Base-by-base conservation (phyloP, 2,888 invertebrate species). In the Cataglyphis cursor region DNA sequence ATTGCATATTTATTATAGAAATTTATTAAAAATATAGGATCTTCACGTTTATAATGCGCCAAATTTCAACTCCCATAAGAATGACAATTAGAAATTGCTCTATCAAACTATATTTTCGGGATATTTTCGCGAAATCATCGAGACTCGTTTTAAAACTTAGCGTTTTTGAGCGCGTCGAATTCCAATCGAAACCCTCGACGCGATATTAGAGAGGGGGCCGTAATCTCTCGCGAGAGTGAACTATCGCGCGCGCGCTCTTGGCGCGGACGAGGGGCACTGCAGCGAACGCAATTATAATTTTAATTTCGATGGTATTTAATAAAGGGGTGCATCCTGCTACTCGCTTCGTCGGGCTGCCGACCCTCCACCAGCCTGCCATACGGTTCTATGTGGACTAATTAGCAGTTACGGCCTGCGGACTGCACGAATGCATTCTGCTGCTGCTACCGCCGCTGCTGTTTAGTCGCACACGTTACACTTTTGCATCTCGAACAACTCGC, bases 301-400 rank as follows among this genome's bases (percentile, higher is more conserved):
- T 95, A 94, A 94, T 95, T 94, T 94, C 94, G 92, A 93, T 94
- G 94, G 94, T 94, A 95, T 94, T 94, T 94, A 94, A 94, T 94
- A 95, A 94, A 94, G 94, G 94, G 94, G 91, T 89, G 92, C 92
- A 92, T 90, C 91, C 91, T 87, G 90, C 88, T 84, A 85, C 83
- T 84, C 89, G 88, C 87, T 88, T 83, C 85, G 87, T 74, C 82
- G 82, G 68, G 74, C 88, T 87, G 87, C 86, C 91, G 68, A 87
- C 88, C 86, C 91, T 88, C 89, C 84, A 72, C 73, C 73, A 89
- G 88, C 87, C 86, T 87, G 76, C 87, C 87, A 83, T 86, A 87
- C 85, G 83, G 84, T 75, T 89, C 86, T 91, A 87, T 87, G 90
- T 89, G 92, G 89, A 90, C 93, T 94, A 94, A 94, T 94, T 94